phyloP scores from a whole-genome alignment of 2,113 vertebrate species.

The Plestiodon gilberti region DNA sequence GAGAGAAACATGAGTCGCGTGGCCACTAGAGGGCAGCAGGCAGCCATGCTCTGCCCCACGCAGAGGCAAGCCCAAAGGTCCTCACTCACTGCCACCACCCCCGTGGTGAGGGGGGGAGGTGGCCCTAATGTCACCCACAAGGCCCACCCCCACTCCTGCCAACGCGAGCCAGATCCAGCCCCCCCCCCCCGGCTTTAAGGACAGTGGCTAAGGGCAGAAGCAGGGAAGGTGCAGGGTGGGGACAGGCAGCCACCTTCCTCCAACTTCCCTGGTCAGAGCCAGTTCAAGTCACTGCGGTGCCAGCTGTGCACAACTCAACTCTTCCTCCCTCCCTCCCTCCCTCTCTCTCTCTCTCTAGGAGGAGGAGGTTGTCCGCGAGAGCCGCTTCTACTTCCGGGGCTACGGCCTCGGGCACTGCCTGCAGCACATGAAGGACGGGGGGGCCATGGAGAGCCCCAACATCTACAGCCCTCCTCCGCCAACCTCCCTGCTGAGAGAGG shows the following conservation, averaged over 20 bases:
- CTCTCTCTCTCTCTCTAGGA: constrained; percentile 70
- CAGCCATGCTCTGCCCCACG: no score
- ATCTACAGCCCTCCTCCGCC: constrained; percentile 73
- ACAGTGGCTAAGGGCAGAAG: no score
- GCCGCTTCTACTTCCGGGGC: constrained; percentile 85
- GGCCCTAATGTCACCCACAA: no score
- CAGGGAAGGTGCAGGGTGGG: no score
- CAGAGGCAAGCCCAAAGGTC: not conserved
- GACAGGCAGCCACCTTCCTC: no score
- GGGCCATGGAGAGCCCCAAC: constrained; percentile 70
- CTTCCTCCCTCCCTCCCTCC: not conserved
- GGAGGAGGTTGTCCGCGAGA: constrained; percentile 83
- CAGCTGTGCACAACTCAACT: not conserved
- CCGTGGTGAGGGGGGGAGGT: not conserved
- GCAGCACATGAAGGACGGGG: constrained; percentile 81
- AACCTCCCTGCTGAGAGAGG: constrained; percentile 68
- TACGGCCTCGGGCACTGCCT: constrained; percentile 88
- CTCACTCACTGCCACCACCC: not conserved
- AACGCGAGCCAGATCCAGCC: no score
- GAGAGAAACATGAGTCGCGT: not conserved
- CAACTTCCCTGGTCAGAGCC: no score
- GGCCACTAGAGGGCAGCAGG: not conserved
- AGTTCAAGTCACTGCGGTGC: no score
- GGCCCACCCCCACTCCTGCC: no score
- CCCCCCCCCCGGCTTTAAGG: no score